Evolutionary conservation across 2,797 vertebrate genomes (phyloP), one percentile per base, ranked within the genome.

Genomic region (Meda fulgida): DNA sequence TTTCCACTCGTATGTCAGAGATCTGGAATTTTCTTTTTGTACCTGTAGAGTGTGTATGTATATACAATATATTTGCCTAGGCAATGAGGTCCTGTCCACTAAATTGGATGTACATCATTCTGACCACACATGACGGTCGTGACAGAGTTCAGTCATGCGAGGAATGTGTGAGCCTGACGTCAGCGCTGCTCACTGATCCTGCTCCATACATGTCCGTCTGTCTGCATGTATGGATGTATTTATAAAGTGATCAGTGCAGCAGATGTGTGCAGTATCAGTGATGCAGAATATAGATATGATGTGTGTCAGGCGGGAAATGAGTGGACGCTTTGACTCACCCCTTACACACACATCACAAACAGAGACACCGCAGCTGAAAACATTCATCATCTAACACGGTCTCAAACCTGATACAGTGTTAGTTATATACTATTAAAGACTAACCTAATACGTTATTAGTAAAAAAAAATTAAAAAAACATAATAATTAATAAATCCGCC

Each of bases 1-100:
- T 75, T 55, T 34, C 34, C 72, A 76, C 18, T 38, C 46, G 81
- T 67, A 86, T 58, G 55, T 86, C 87, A 89, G 65, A 83, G n/a
- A 43, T 78, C n/a, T 85, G 88, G 86, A 89, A 89, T 90, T 87
- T 51, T 78, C 79, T 83, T 71, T 81, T 85, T 84, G 84, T 80
- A 79, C 48, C 73, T 55, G 40, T 26, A 21, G 8, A 11, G 5
- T 19, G 65, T 38, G 46, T 69, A 31, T 21, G 23, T 43, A 63
- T 16, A 7, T 36, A 55, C 16, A 2, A 73, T 73, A 51, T 48
- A 31, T 43, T 38, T n/a, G 11, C 55, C 8, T 63, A 76, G 73
- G 73, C 51, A 29, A 16, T 48, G 63, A 26, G 38, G 18, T 58
- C 51, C 8, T 83, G 21, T 73, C 14, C 14, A 51, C 11, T 82